Base-by-base conservation (phyloP, 2,888 invertebrate species). In the Conchocele bisecta region DNA sequence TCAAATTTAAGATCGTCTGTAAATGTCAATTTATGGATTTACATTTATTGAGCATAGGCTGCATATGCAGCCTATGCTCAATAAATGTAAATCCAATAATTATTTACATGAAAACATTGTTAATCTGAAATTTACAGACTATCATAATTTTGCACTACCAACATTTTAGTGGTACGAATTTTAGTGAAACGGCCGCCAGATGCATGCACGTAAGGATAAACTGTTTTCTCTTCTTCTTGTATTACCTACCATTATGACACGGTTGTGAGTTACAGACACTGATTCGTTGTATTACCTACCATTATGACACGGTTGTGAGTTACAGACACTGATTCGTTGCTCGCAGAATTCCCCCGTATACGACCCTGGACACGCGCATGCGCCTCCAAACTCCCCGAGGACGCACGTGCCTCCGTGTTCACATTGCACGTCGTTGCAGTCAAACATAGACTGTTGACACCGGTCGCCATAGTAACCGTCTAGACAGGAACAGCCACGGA, bases 301-400 rank as follows among this genome's bases (percentile, higher is more conserved):
- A 65, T 85, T 82, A 68, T 72, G 57, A 57, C 85, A 85, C 0
- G 83, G 82, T 13, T 58, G 67, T n/a, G 82, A 83, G 22, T 35
- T 35, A 48, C 85, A 85, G 31, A 81, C 83, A 46, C 78, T 70
- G 6, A 76, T 76, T 26, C 72, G 79, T 7, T 37, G 50, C 53
- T 85, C 83, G 41, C 85, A 85, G n/a, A 60, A 53, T 3, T 53
- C 53, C 7, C 85, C 85, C 1, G 65, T 71, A 39, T 66, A 83
- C 7, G 71, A 78, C 5, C 72, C 72, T 0, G 61, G 33, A 66
- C 86, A 86, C 15, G 65, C 51, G 59, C 86, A 86, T 29, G 54
- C 46, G 29, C 76, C 77, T 0, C 79, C 79, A 28, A 64, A 33
- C 35, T 64, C 51, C 3, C 76, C 76, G 13, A 58, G 50, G 13